Evolutionary conservation across 2,888 invertebrate species (phyloP), one percentile per base, ranked within the genome.

Genomic region (Eristalis tenax): DNA sequence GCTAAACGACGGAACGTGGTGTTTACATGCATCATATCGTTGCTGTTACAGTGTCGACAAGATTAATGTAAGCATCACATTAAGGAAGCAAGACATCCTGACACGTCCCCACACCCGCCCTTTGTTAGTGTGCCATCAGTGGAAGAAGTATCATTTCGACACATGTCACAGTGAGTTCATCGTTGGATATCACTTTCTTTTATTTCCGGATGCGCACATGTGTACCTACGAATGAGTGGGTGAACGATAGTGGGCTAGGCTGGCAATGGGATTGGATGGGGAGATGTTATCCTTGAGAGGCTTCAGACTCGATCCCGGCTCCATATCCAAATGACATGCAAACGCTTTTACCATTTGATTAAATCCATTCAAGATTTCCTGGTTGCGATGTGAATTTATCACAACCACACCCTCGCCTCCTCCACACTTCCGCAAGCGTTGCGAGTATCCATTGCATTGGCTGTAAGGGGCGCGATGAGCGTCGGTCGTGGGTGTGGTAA

Each of bases 301-400:
- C 26, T n/a, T 63, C n/a, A 11, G 32, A 70, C 71, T 82, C 74
- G 57, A 77, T 78, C 35, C 61, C 57, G 85, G 40, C 10, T 13
- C 13, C 11, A 11, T 15, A 43, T 43, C 8, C 50, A 50, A 75
- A 78, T 65, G 86, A 78, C 78, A 86, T 75, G 86, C 70, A 86
- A 82, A 78, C 61, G 82, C 77, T 86, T 65, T 82, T 82, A 78
- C 86, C 78, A 86, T 86, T 82, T 86, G 86, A 82, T 86, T 82
- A 82, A 86, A 86, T 78, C 78, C 65, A 70, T 74, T 65, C 70
- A 56, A 40, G 78, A 70, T 81, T 68, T 77, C 26, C 22, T 43
- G 43, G 35, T 59, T 63, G 26, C 64, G 28, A 75, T 61, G 40
- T 50, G 64, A 77, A 78, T 69, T 65, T 74, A 43, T 26, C 38